These are phyloP conservation scores for Gallinago stenura DNA, from an alignment of 2,797 vertebrate genomes.

Conservation along the genomic window DNA sequence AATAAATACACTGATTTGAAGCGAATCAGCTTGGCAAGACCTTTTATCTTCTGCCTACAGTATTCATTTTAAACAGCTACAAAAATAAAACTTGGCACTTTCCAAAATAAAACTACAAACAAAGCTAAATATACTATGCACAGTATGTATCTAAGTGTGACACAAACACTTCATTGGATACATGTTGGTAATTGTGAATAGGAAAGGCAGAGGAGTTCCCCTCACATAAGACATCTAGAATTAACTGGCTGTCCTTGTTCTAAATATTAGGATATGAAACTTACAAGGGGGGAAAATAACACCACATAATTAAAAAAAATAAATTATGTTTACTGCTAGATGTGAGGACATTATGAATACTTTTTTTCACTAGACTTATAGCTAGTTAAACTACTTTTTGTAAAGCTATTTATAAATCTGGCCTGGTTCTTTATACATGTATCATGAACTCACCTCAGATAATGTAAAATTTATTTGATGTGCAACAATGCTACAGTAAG, in stretches of 20 bases:
- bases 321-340: background rate
- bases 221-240: background rate
- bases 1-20: constrained; percentile 5
- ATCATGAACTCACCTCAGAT: background rate
- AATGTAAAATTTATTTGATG: background rate
- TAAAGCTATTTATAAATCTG: background rate
- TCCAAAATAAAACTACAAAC: background rate
- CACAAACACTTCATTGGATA: background rate
- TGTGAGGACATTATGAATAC: background rate
- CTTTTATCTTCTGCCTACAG: constrained; percentile 33
- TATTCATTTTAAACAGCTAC: constrained; percentile 19
- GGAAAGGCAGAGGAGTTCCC: background rate
- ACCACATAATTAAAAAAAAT: background rate
- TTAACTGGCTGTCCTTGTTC: background rate
- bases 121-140: background rate
- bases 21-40: background rate
- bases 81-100: constrained; percentile 25
- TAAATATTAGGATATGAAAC: background rate
- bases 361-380: background rate
- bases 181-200: background rate
- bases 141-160: background rate
- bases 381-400: background rate
- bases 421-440: background rate
- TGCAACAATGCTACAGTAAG: rapidly evolving
- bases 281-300: background rate